A percentile compares a stretch with the other conserved stretches of the same genome.
Conservation (phyloP, 2,888 invertebrate genomes). For the Pemphredon lugubris region DNA sequence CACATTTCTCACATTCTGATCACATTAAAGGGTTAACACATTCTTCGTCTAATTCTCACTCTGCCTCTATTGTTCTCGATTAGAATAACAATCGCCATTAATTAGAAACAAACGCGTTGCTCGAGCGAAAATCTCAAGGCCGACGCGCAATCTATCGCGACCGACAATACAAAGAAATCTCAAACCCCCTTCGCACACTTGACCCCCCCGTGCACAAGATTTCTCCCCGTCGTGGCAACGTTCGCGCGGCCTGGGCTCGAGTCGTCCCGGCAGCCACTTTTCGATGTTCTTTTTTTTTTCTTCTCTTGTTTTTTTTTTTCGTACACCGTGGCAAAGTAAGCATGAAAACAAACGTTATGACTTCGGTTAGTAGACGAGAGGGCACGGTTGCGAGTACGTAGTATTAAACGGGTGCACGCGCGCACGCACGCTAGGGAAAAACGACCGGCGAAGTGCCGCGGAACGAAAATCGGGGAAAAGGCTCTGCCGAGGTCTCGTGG, state of each 20-base stretch:
- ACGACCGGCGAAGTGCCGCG: conserved; percentile 45
- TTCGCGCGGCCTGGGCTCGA: conserved; percentile 22
- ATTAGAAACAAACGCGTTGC: not conserved
- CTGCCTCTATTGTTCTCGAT: too few species aligned
- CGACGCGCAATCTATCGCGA: not conserved
- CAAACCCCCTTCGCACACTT: not conserved
- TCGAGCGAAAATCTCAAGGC: too few species aligned
- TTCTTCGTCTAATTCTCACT: too few species aligned
- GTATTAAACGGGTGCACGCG: conserved; percentile 4
- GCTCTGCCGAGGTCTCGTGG: conserved; percentile 5
- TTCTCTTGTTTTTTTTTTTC: too few species aligned
- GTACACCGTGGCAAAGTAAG: conserved; percentile 65
- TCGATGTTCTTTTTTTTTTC: too few species aligned
- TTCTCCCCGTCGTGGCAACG: conserved; percentile 1
- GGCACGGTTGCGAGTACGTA: conserved; percentile 8
- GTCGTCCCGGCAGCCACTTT: conserved; percentile 36
- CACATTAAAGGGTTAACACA: too few species aligned
- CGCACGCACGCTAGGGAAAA: conserved; percentile 15
- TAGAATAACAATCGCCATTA: not conserved
- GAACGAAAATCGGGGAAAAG: conserved; percentile 47
- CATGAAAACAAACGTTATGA: conserved; percentile 71
- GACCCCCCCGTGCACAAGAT: not conserved
- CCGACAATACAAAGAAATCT: conserved; percentile 13
- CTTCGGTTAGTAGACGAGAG: conserved; percentile 61
- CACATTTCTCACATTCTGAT: too few species aligned